Percentiles rank a stretch among this genome's conserved stretches.
These are phyloP conservation scores for Columba livia DNA, from an alignment of 2,113 vertebrate genomes.

Conservation along the genomic window DNA sequence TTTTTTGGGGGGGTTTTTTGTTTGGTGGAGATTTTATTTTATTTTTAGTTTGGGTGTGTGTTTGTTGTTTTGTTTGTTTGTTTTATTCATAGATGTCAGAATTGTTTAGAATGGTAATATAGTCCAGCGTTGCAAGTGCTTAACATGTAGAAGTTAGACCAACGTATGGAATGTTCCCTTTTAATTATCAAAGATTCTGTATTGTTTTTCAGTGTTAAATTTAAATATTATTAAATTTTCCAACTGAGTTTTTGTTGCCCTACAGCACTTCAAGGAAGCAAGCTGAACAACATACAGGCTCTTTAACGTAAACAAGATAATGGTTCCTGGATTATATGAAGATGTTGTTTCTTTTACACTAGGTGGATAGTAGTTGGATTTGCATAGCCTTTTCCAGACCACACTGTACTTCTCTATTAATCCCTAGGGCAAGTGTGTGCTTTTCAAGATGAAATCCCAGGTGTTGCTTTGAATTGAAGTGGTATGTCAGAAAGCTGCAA, in stretches of 20 bases:
- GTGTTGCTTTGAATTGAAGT: neutral
- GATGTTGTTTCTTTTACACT: neutral
- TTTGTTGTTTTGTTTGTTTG: neutral
- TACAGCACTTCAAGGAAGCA: neutral
- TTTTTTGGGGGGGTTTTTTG: no score
- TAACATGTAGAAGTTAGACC: neutral
- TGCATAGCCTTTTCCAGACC: conserved; percentile 19
- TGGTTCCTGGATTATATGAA: neutral
- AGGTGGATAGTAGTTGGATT: neutral
- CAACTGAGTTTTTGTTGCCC: neutral
- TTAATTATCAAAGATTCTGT: neutral
- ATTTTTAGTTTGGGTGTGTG: neutral
- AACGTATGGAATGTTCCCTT: neutral
- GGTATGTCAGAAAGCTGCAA: neutral
- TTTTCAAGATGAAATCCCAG: conserved; percentile 19
- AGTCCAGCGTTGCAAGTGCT: neutral
- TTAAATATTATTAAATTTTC: neutral
- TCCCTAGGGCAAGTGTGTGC: neutral
- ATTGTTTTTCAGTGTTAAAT: neutral
- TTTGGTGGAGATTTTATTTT: no score
- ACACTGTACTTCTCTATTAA: neutral
- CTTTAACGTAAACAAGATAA: neutral
- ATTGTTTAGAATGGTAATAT: neutral
- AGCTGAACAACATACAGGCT: neutral
- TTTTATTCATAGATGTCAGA: neutral